phyloP scores from a whole-genome alignment of 2,113 vertebrate species.

The Gorsachius goisagi region DNA sequence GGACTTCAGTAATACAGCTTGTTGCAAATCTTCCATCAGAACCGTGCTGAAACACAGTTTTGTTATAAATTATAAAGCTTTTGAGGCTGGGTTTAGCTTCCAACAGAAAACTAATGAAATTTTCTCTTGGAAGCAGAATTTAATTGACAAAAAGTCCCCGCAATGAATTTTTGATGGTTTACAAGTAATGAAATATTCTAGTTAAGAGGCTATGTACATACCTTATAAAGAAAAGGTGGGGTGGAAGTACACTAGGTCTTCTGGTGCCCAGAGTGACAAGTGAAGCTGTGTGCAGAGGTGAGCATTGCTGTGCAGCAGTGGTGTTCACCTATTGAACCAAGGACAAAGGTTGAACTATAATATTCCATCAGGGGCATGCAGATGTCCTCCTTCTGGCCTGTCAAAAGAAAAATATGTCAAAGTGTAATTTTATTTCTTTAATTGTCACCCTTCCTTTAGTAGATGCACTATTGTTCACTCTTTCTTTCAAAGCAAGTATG shows the following conservation, averaged over 20 bases:
- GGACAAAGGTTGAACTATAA: background rate
- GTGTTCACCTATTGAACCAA: background rate
- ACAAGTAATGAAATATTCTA: background rate
- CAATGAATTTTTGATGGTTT: background rate
- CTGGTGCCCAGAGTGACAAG: background rate
- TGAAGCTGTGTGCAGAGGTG: background rate
- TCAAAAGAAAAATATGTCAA: background rate
- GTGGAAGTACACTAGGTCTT: background rate
- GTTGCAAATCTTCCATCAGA: background rate
- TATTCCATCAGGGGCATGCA: background rate
- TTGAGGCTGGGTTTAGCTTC: background rate
- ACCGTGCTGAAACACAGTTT: background rate
- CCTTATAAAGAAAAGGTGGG: background rate
- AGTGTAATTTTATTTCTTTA: background rate
- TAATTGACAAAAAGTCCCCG: background rate
- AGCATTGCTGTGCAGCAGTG: background rate
- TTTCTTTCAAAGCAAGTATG: background rate
- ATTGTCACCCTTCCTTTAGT: background rate
- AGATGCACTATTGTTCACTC: background rate
- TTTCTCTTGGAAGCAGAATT: background rate
- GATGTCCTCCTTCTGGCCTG: background rate
- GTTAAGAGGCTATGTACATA: fast-evolving
- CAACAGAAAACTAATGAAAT: background rate
- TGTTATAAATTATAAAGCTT: background rate
- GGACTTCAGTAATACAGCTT: background rate